These are phyloP conservation scores for Thaumatotibia leucotreta DNA, from an alignment of 1,140 invertebrate species.

Conservation along the genomic window DNA sequence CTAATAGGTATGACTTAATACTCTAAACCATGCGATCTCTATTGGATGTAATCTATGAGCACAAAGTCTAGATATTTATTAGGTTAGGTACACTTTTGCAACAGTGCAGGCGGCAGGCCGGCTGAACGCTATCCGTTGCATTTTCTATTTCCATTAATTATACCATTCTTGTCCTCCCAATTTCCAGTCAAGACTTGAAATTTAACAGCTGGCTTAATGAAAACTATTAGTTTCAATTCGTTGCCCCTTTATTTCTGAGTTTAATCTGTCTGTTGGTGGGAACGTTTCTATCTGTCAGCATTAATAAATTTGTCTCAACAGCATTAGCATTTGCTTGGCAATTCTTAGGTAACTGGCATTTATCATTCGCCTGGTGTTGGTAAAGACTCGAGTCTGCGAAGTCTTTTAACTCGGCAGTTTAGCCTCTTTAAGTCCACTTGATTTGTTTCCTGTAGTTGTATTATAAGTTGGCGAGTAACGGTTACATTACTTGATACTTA, in stretches of 20 bases:
- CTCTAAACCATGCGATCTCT: not conserved
- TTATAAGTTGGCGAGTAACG: too few species aligned
- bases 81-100: conserved; percentile 62
- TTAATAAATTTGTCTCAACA: conserved; percentile 36
- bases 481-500: too few species aligned
- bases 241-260: conserved; percentile 40
- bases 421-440: too few species aligned
- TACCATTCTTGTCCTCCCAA: conserved; percentile 48
- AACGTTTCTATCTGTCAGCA: conserved; percentile 43
- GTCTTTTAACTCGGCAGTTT: too few species aligned
- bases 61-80: conserved; percentile 43
- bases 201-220: conserved; percentile 51
- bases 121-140: conserved; percentile 62
- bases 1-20: too few species aligned
- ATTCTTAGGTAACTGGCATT: conserved; percentile 7
- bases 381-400: not conserved
- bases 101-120: conserved; percentile 64
- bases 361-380: not conserved
- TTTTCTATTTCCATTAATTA: conserved; percentile 70
- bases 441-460: too few species aligned
- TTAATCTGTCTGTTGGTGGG: conserved; percentile 37
- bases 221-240: conserved; percentile 57
- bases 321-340: conserved; percentile 22
- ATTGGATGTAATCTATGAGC: not conserved
- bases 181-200: conserved; percentile 44